A percentile compares a stretch with the other conserved stretches of the same genome.
phyloP scores from a whole-genome alignment of 2,888 invertebrate genomes.

The Lymantria monacha region DNA sequence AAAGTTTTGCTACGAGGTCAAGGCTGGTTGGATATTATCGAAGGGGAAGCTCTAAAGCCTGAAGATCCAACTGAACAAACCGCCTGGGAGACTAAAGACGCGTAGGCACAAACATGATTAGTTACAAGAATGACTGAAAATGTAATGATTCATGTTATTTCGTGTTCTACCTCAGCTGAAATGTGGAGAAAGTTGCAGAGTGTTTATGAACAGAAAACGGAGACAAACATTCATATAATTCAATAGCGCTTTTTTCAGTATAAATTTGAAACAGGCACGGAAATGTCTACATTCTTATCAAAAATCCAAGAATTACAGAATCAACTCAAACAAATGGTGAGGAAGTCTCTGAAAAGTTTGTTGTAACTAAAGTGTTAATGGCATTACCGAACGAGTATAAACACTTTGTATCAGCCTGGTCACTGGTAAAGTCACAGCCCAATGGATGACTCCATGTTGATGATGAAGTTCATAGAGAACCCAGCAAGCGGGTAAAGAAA shows the following conservation, averaged over 20 bases:
- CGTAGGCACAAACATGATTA: slow-evolving; percentile 22
- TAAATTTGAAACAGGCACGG: slow-evolving; percentile 10
- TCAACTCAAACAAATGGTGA: background rate
- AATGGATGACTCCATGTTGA: background rate
- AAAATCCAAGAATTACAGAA: background rate
- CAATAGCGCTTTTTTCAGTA: slow-evolving; percentile 33
- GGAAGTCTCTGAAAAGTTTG: background rate
- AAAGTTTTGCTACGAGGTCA: slow-evolving; percentile 6
- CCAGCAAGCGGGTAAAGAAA: no score
- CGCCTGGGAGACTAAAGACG: slow-evolving; percentile 8
- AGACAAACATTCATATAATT: slow-evolving; percentile 35
- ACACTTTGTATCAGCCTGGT: slow-evolving; percentile 1
- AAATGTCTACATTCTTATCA: slow-evolving; percentile 1
- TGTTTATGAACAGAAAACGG: slow-evolving; percentile 39
- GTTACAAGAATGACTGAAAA: slow-evolving; percentile 25
- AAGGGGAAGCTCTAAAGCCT: slow-evolving; percentile 3
- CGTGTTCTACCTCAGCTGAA: slow-evolving; percentile 8
- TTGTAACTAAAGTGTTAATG: slow-evolving; percentile 1
- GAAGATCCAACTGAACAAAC: background rate
- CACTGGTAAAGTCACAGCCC: background rate
- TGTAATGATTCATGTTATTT: slow-evolving; percentile 17
- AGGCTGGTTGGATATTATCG: slow-evolving; percentile 1
- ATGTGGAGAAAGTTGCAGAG: slow-evolving; percentile 27
- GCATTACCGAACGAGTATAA: background rate
- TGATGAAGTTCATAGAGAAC: background rate